Evolutionary conservation across 2,797 vertebrate species (phyloP).

Genomic region (Smutsia gigantea): DNA sequence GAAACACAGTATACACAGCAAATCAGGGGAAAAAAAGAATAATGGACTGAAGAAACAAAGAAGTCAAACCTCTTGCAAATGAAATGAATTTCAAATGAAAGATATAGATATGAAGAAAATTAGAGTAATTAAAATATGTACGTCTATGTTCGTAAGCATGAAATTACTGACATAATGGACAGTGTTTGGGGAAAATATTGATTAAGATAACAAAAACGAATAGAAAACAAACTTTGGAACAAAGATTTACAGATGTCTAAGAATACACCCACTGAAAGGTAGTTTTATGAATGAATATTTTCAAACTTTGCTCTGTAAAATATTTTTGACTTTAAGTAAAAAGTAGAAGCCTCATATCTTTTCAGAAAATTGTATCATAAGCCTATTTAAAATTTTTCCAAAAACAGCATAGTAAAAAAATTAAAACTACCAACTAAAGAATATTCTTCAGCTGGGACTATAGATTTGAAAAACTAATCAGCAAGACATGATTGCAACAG

Average conservation of each 20-base stretch:
- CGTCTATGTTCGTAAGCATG: not conserved
- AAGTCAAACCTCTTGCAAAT: not conserved
- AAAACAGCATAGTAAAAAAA: not conserved
- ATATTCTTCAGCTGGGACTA: not conserved
- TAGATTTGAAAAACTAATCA: not conserved
- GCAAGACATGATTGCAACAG: not conserved
- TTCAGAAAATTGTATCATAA: not conserved
- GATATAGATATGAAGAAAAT: not conserved
- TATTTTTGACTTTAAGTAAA: not conserved
- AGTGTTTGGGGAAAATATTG: not conserved
- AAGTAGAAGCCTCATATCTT: not conserved
- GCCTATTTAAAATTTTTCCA: not conserved
- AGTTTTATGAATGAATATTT: not conserved
- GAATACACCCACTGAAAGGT: not conserved
- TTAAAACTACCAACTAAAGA: not conserved
- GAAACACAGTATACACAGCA: not conserved
- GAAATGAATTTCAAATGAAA: not conserved
- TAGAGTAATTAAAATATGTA: too few species aligned
- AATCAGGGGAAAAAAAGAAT: not conserved
- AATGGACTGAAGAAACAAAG: not conserved
- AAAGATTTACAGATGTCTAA: not conserved
- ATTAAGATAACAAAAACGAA: not conserved
- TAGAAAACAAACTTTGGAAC: not conserved
- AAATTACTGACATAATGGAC: not conserved
- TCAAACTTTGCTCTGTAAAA: not conserved